These are phyloP conservation scores for Limulus polyphemus DNA, from an alignment of 2,888 invertebrate genomes.

Conservation along the genomic window DNA sequence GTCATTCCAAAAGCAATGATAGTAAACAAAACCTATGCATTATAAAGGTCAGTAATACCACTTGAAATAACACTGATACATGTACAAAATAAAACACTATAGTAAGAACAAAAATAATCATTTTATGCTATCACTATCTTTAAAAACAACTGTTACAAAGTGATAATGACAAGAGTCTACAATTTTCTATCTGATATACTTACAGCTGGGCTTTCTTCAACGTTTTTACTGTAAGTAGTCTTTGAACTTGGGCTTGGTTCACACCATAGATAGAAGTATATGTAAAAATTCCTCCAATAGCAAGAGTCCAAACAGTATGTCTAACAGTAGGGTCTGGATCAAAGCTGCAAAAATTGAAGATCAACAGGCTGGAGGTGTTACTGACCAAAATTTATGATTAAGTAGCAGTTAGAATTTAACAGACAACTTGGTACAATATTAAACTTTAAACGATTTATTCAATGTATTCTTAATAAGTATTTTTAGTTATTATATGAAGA, in stretches of 20 bases:
- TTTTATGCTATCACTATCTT: too few relatives aligned
- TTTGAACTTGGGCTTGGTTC: slow-evolving; percentile 63
- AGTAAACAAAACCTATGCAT: not conserved
- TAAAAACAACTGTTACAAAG: too few relatives aligned
- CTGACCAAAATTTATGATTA: not conserved
- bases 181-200: slow-evolving; percentile 5
- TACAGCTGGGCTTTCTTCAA: slow-evolving; percentile 28
- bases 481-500: too few relatives aligned
- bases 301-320: slow-evolving; percentile 68
- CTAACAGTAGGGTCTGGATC: slow-evolving; percentile 65
- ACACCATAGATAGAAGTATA: slow-evolving; percentile 72
- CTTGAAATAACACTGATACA: not conserved
- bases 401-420: not conserved
- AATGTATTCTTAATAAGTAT: too few relatives aligned
- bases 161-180: too few relatives aligned
- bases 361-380: not conserved
- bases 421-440: too few relatives aligned
- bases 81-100: not conserved
- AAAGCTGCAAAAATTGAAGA: slow-evolving; percentile 44
- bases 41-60: not conserved
- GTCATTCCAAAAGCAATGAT: too few relatives aligned
- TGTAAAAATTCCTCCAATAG: slow-evolving; percentile 66
- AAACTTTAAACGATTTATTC: too few relatives aligned
- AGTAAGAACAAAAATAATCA: too few relatives aligned
- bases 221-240: slow-evolving; percentile 40